These are phyloP conservation scores for Philhelius pedissequus DNA, from an alignment of 2,888 invertebrate genomes.

Conservation along the genomic window DNA sequence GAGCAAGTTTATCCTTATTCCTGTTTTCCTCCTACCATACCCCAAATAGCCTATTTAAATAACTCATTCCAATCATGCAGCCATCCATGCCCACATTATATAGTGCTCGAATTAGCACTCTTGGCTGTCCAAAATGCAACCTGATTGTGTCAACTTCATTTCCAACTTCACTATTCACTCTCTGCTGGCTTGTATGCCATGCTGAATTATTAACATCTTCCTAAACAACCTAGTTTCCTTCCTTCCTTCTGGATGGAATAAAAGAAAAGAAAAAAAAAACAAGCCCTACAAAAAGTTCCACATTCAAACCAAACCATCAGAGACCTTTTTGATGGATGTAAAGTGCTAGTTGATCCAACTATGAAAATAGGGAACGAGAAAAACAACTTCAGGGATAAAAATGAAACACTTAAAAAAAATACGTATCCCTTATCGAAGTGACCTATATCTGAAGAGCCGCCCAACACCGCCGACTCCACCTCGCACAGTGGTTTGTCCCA, in stretches of 20 bases:
- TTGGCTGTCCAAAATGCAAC: conserved; percentile 36
- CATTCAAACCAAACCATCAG: too few relatives aligned
- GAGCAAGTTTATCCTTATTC: background rate
- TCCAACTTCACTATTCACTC: conserved; percentile 39
- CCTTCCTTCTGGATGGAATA: conserved; percentile 9
- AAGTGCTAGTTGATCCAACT: conserved; percentile 21
- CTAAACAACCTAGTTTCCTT: conserved; percentile 51
- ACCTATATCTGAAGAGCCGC: conserved; percentile 32
- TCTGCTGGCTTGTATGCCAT: background rate
- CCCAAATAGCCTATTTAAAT: background rate
- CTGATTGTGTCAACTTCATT: conserved; percentile 56
- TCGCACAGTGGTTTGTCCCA: too few relatives aligned
- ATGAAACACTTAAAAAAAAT: background rate
- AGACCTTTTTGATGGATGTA: background rate
- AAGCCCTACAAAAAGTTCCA: background rate
- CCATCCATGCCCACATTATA: background rate
- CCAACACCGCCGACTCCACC: background rate
- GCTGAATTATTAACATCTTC: conserved; percentile 60
- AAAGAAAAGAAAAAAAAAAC: too few relatives aligned
- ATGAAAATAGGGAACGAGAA: conserved; percentile 2
- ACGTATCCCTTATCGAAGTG: conserved; percentile 42
- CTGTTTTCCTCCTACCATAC: background rate
- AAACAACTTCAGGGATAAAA: conserved; percentile 9
- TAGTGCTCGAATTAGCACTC: conserved; percentile 40
- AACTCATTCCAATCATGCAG: background rate